phyloP scores from a whole-genome alignment of 2,113 vertebrate genomes.

The Myrmecobius fasciatus region DNA sequence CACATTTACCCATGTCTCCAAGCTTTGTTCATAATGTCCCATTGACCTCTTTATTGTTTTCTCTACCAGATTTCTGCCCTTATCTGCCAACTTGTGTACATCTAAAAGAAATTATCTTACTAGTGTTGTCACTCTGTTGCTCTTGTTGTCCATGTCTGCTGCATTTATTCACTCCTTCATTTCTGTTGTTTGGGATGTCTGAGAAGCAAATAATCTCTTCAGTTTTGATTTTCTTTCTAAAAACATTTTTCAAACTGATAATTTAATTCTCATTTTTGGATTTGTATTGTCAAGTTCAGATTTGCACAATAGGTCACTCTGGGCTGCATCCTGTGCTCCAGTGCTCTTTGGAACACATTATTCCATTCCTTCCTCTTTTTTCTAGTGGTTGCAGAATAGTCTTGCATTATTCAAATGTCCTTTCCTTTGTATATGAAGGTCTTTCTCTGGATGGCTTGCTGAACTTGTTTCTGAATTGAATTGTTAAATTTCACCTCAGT shows the following conservation, averaged over 20 bases:
- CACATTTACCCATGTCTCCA: not conserved
- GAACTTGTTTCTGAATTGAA: not conserved
- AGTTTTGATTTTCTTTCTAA: not conserved
- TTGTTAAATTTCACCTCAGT: not conserved
- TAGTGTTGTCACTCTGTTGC: not conserved
- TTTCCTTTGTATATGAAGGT: not conserved
- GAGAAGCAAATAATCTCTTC: not conserved
- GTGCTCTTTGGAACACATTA: not conserved
- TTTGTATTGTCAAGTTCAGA: not conserved
- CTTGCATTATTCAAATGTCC: not conserved
- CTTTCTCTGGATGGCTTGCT: not conserved
- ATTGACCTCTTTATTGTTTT: not conserved
- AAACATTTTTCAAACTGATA: not conserved
- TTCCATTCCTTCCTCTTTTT: not conserved
- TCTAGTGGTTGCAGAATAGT: not conserved
- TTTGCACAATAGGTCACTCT: too few relatives aligned
- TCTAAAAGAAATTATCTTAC: not conserved
- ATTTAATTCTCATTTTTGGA: not conserved
- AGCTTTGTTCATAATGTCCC: not conserved
- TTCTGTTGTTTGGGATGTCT: not conserved
- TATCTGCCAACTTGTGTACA: not conserved
- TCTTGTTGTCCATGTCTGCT: not conserved
- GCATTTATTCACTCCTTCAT: not conserved
- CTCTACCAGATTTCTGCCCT: not conserved
- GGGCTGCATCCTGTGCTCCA: not conserved